A percentile compares a stretch with the other conserved stretches of the same genome.
Conservation (phyloP, 2,113 vertebrate genomes). For the Gracilinanus agilis region DNA sequence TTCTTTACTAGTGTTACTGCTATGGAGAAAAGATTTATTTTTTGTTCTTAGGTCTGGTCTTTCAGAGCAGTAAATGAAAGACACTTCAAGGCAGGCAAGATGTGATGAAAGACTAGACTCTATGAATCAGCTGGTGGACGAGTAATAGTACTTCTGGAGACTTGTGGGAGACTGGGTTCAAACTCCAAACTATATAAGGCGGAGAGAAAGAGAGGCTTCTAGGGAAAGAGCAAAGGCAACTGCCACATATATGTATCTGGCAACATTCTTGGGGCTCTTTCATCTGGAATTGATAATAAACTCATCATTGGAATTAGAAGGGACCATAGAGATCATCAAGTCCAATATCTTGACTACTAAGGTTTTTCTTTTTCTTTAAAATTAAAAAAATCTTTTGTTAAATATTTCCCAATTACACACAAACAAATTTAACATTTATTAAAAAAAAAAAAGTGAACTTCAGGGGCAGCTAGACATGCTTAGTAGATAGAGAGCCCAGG, state of each 20-base stretch:
- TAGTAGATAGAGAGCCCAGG: too few species aligned
- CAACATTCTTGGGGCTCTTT: neutral
- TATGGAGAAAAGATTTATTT: neutral
- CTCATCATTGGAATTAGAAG: neutral
- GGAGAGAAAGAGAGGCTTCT: too few species aligned
- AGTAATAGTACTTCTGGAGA: neutral
- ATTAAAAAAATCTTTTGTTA: neutral
- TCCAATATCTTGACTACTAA: neutral
- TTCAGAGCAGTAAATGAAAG: neutral
- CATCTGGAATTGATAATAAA: neutral
- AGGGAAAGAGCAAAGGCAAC: neutral
- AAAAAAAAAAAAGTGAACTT: too few species aligned
- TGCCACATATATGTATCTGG: neutral
- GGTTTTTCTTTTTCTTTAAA: neutral
- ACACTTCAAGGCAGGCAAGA: neutral
- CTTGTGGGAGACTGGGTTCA: neutral
- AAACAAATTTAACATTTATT: neutral
- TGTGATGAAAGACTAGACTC: neutral
- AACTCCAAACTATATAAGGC: neutral
- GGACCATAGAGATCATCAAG: neutral
- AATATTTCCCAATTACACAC: neutral
- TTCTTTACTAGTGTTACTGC: neutral
- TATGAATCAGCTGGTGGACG: neutral
- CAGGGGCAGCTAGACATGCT: too few species aligned
- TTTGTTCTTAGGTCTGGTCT: neutral